These are phyloP conservation scores for Elephas maximus DNA, from an alignment of 2,113 vertebrate genomes.

Conservation along the genomic window DNA sequence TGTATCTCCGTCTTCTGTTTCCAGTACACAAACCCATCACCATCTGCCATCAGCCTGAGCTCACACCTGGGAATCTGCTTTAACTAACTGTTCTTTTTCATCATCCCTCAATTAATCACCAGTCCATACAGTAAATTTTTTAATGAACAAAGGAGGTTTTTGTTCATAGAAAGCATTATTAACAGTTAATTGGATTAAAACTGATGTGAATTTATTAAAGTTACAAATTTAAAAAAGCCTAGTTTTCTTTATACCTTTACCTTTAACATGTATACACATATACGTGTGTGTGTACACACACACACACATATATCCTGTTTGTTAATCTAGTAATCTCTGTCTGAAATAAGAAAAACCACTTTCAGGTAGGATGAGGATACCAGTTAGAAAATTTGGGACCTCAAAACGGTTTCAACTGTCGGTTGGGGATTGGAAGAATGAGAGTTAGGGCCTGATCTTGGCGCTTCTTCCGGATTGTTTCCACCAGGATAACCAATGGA, in stretches of 20 bases:
- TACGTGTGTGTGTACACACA: background rate
- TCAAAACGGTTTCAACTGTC: conserved; percentile 40
- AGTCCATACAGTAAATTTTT: conserved; percentile 41
- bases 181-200: conserved; percentile 60
- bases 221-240: conserved; percentile 7
- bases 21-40: background rate
- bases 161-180: conserved; percentile 58
- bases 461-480: background rate
- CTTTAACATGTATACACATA: background rate
- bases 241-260: conserved; percentile 43
- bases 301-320: background rate
- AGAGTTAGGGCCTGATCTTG: conserved; percentile 3
- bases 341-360: conserved; percentile 49
- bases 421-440: background rate
- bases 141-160: conserved; percentile 54
- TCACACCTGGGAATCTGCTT: conserved; percentile 4
- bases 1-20: background rate
- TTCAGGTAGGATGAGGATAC: conserved; percentile 36
- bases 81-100: background rate
- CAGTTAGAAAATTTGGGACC: conserved; percentile 48
- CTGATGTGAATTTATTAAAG: conserved; percentile 54
- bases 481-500: conserved; percentile 5
- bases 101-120: conserved; percentile 54
- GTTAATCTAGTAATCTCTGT: conserved; percentile 23
- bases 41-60: background rate